phyloP scores from a whole-genome alignment of 1,140 invertebrate genomes.

The Anadara kagoshimensis region DNA sequence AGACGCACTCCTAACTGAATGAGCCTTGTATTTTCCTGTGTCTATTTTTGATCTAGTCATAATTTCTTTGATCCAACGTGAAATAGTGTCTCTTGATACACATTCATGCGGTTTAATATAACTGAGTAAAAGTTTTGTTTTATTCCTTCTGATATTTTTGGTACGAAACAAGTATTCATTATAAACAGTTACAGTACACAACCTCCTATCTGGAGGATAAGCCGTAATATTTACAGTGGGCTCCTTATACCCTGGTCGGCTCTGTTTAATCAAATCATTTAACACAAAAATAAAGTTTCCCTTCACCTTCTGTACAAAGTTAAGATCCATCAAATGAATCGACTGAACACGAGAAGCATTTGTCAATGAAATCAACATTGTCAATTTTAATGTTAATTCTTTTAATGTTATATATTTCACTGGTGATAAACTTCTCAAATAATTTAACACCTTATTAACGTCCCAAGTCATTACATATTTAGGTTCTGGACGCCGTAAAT shows the following conservation, averaged over 20 bases:
- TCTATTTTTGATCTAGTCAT: background rate
- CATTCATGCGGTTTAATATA: constrained; percentile 1
- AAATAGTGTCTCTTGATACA: background rate
- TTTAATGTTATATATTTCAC: constrained; percentile 21
- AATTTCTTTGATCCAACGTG: background rate
- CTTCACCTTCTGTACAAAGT: background rate
- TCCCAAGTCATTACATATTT: constrained; percentile 37
- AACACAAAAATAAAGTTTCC: background rate
- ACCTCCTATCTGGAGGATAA: constrained; percentile 7
- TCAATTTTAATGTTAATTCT: constrained; percentile 31
- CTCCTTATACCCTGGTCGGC: background rate
- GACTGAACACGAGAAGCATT: constrained; percentile 19
- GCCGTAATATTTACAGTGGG: background rate
- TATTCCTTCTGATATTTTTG: background rate
- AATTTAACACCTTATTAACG: constrained; percentile 32
- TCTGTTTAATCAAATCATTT: constrained; percentile 2
- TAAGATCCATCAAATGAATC: constrained; percentile 10
- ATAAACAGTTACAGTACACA: background rate
- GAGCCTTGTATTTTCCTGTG: background rate
- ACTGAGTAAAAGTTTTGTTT: constrained; percentile 1
- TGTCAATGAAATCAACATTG: constrained; percentile 22
- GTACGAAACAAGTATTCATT: background rate
- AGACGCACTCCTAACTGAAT: background rate
- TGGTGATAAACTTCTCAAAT: constrained; percentile 15
- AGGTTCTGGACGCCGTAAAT: constrained; percentile 19